These are phyloP conservation scores for Sarcophaga subvicina DNA, from an alignment of 2,888 invertebrate species.

Conservation along the genomic window DNA sequence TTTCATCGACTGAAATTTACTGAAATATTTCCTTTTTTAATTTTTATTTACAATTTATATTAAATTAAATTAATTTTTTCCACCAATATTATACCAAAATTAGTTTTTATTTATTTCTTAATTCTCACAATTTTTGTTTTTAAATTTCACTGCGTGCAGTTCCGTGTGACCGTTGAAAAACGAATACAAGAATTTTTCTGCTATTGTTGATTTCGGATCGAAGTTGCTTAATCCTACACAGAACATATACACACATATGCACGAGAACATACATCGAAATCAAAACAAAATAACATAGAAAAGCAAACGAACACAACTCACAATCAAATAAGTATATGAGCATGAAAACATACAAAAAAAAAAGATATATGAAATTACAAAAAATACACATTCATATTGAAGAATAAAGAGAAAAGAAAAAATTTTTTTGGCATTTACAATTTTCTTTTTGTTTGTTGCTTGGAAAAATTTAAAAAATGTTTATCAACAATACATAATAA, in stretches of 20 bases:
- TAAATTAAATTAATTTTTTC: neutral
- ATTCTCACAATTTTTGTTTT: slow-evolving; percentile 48
- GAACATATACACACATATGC: slow-evolving; percentile 13
- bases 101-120: neutral
- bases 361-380: no score
- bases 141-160: slow-evolving; percentile 48
- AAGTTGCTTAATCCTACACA: slow-evolving; percentile 68
- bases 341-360: no score
- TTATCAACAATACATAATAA: slow-evolving; percentile 42
- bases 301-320: slow-evolving; percentile 32
- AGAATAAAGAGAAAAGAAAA: slow-evolving; percentile 21
- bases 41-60: neutral
- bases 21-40: neutral
- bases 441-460: slow-evolving; percentile 48
- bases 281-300: slow-evolving; percentile 1
- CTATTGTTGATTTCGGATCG: slow-evolving; percentile 71
- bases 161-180: slow-evolving; percentile 68
- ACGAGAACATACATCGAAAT: slow-evolving; percentile 10
- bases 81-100: neutral
- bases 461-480: slow-evolving; percentile 61
- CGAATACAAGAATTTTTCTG: slow-evolving; percentile 72
- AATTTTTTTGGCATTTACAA: slow-evolving; percentile 14
- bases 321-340: neutral
- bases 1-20: slow-evolving; percentile 6
- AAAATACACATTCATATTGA: no score